Evolutionary conservation across 1,140 invertebrate genomes (phyloP), one percentile per base, ranked within the genome.

Genomic region (Rhagoletis zephyria): DNA sequence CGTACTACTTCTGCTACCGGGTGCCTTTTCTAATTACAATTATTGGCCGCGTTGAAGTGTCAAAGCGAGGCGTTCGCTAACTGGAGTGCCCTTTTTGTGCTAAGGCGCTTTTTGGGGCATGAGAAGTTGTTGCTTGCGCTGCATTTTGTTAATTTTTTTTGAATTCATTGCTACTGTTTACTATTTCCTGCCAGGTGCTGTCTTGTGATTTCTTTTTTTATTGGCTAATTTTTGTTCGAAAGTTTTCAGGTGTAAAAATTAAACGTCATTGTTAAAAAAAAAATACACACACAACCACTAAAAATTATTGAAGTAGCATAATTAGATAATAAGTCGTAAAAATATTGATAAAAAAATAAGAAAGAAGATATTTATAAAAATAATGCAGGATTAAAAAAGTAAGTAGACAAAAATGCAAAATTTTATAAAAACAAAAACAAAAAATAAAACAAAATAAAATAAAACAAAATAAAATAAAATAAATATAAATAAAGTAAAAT

Each of bases 121-220:
- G 16, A 56, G 74, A 81, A 81, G 19, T 81, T 19, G 2, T 9
- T 81, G 12, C 30, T 19, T 59, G 14, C 48, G 7, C 9, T 81
- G 48, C 74, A n/a, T 48, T 81, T 81, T 63, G 61, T 4, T 14
- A 63, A 63, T n/a, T 63, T 56, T 56, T 56, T 81, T n/a, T n/a
- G 0, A 3, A 40, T 74, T 74, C 19, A 19, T 56, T 56, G 16
- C 19, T 81, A 10, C 48, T 16, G 30, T 30, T 30, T 30, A 30
- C 30, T 48, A 81, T 81, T 56, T 81, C 74, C 74, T 81, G 74
- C 56, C 74, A 81, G 74, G 74, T 81, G 74, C 56, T 81, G 14
- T 14, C 16, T 16, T 6, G 40, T 0, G n/a, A n/a, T 51, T 45
- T 74, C 30, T 74, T 51, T 67, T 65, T 30, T 3, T 40, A 10